Percentiles rank a stretch among this genome's conserved stretches.
These are phyloP conservation scores for Steromphala cineraria DNA, from an alignment of 2,888 invertebrate species.

Conservation along the genomic window DNA sequence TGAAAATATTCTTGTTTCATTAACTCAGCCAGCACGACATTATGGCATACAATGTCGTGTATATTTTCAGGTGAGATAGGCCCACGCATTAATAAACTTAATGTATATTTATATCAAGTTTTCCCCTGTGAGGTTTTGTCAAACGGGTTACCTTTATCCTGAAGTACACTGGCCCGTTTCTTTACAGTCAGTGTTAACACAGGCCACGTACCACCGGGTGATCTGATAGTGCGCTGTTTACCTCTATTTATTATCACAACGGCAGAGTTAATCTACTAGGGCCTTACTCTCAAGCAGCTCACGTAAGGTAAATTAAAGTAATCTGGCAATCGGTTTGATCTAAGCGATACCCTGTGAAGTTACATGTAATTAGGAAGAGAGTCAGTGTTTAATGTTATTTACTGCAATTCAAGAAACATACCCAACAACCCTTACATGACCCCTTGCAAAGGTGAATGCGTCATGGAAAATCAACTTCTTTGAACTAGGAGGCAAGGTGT, in stretches of 20 bases:
- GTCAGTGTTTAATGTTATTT: background rate
- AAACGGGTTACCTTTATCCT: too few relatives aligned
- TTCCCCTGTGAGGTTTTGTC: too few relatives aligned
- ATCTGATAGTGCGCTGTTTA: background rate
- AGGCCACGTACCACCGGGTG: background rate
- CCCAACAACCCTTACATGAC: background rate
- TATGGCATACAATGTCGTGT: too few relatives aligned
- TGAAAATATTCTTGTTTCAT: too few relatives aligned
- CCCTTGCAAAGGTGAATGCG: background rate
- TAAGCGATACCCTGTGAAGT: background rate
- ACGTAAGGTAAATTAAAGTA: background rate
- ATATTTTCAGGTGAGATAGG: too few relatives aligned
- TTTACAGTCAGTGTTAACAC: too few relatives aligned
- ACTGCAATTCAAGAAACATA: background rate
- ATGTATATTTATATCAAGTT: too few relatives aligned
- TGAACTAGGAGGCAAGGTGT: background rate
- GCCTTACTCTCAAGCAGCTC: background rate
- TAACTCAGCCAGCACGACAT: too few relatives aligned
- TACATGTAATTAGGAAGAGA: background rate
- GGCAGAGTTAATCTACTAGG: background rate
- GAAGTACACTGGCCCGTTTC: too few relatives aligned
- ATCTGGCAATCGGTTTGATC: background rate
- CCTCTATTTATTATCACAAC: background rate
- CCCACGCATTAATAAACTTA: too few relatives aligned
- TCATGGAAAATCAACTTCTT: background rate